Evolutionary conservation across 1,140 invertebrate species (phyloP), one percentile per base, ranked within the genome.

Genomic region (Drosophila triauraria): DNA sequence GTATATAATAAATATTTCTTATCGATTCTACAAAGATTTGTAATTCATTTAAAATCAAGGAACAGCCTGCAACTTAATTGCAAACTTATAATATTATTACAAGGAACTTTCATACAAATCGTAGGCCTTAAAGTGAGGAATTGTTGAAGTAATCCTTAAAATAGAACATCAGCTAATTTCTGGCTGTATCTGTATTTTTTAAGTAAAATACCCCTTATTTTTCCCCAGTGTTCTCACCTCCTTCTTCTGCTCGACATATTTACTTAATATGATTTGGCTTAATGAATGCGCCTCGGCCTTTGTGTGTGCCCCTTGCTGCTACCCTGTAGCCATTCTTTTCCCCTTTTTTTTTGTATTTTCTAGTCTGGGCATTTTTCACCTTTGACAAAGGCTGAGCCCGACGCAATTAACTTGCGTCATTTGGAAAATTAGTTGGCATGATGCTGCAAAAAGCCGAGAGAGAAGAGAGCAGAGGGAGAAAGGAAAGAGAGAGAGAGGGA

Each of bases 381-480:
- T 88, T 80, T 88, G 79, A 85, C 83, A 87, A 86, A 75, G 79
- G 68, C 71, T 68, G 64, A 15, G 67, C 50, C 69, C 54, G 58
- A 65, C 61, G 74, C 81, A 88, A 84, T 88, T 88, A 84, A 84
- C 85, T 84, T 88, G 81, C 85, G 81, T 90, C 81, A 88, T 88
- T 81, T 90, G 78, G 84, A 84, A 88, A 88, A 84, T 90, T 88
- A 85, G 85, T 78, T 81, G 81, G 63, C 85, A 90, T 90, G 85
- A 88, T 88, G 85, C 70, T 88, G 85, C 80, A 77, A 58, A 87
- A 83, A 20, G n/a, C 8, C 17, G n/a, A 5, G 27, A 9, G 12
- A 43, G 38, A 30, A 65, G 38, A 62, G 20, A 42, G 17, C 23
- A 61, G 57, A 46, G 38, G 7, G 15, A 56, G 17, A 40, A 10